phyloP scores from a whole-genome alignment of 2,888 invertebrate species.

The Drosophila multiciliata region DNA sequence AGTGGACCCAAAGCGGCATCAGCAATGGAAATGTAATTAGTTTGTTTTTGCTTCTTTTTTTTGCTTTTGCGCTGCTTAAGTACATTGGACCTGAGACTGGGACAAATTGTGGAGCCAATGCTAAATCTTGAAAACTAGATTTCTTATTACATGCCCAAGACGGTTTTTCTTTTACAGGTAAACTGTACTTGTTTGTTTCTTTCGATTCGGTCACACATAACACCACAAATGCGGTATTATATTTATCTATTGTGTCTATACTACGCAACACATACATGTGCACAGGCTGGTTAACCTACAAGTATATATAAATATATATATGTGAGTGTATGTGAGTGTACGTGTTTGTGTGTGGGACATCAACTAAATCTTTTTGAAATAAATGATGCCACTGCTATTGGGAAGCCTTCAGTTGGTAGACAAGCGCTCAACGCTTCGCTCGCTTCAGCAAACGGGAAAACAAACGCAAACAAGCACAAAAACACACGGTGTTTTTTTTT shows the following conservation, averaged over 20 bases:
- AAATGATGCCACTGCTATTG: conserved; percentile 65
- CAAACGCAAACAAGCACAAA: conserved; percentile 35
- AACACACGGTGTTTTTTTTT: conserved; percentile 8
- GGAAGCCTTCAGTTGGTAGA: conserved; percentile 67
- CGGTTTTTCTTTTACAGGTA: conserved; percentile 16
- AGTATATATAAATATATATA: not conserved
- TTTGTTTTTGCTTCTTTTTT: conserved; percentile 1
- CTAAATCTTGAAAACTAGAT: conserved; percentile 35
- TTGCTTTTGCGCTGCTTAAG: conserved; percentile 7
- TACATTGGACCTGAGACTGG: not conserved
- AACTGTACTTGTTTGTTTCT: conserved; percentile 46
- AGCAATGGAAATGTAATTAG: conserved; percentile 47
- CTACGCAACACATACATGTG: conserved; percentile 9
- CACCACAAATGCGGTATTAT: conserved; percentile 22
- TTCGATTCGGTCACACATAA: conserved; percentile 25
- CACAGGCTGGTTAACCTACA: conserved; percentile 10
- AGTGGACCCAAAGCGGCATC: conserved; percentile 7
- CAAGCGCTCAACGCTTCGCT: conserved; percentile 68
- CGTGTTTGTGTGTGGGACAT: conserved; percentile 26
- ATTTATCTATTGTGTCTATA: conserved; percentile 27
- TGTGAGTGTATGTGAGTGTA: conserved; percentile 1
- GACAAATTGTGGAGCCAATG: not conserved
- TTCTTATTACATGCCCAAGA: conserved; percentile 27
- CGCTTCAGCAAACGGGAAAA: conserved; percentile 45
- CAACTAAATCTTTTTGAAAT: conserved; percentile 61